A percentile compares a stretch with the other conserved stretches of the same genome.
Conservation (phyloP, 1,140 invertebrate genomes). For the Callitettix versicolor region DNA sequence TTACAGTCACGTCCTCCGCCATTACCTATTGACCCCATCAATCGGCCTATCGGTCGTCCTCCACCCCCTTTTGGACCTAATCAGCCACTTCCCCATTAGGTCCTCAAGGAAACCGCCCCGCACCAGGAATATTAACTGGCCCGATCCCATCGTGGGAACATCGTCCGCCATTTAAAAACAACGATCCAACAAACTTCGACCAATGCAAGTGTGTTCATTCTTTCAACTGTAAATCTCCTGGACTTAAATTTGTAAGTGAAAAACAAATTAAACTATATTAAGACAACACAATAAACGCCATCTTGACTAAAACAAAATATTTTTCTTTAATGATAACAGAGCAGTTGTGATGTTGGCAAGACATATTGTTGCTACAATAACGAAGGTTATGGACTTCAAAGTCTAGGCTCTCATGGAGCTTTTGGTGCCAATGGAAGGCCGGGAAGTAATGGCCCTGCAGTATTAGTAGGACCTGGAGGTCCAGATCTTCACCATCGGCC, state of each 20-base stretch:
- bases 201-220: slow-evolving; percentile 42
- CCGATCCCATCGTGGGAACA: slow-evolving; percentile 36
- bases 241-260: slow-evolving; percentile 41
- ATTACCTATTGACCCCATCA: neutral
- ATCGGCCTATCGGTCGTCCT: neutral
- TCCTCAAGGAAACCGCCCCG: neutral
- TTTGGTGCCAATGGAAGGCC: neutral
- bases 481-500: slow-evolving; percentile 14
- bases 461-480: slow-evolving; percentile 22
- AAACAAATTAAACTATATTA: neutral
- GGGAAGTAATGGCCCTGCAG: slow-evolving; percentile 11
- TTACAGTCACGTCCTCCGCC: neutral
- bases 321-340: slow-evolving; percentile 31
- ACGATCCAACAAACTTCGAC: slow-evolving; percentile 32
- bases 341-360: slow-evolving; percentile 40
- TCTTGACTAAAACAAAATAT: too few species aligned
- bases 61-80: too few species aligned
- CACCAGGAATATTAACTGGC: slow-evolving; percentile 30
- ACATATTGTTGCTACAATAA: slow-evolving; percentile 42
- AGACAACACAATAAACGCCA: neutral
- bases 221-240: slow-evolving; percentile 43
- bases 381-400: slow-evolving; percentile 26
- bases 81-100: too few species aligned
- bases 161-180: slow-evolving; percentile 31
- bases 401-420: neutral